phyloP scores from a whole-genome alignment of 2,888 invertebrate genomes.

The Synergus gifuensis region DNA sequence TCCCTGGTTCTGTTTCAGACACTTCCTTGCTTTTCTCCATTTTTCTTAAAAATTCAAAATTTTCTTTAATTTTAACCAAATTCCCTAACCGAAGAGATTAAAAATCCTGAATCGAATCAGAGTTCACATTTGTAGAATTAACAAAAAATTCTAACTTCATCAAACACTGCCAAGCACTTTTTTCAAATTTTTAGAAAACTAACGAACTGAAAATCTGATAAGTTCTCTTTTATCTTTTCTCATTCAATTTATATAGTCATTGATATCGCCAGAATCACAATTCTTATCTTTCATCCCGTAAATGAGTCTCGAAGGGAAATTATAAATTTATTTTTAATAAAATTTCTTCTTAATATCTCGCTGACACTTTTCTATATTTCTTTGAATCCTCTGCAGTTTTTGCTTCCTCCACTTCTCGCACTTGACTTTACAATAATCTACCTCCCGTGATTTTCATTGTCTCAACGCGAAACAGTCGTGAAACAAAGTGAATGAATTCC shows the following conservation, averaged over 20 bases:
- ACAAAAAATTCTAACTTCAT: not conserved
- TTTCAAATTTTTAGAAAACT: not conserved
- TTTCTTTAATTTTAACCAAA: not conserved
- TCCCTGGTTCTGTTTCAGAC: conserved; percentile 44
- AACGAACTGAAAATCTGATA: not conserved
- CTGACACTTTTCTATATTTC: not conserved
- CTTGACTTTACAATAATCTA: conserved; percentile 1
- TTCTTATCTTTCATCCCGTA: not conserved
- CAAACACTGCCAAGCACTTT: not conserved
- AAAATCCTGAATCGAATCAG: not conserved
- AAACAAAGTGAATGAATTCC: conserved; percentile 26
- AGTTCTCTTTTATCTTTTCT: not conserved
- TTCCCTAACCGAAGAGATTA: not conserved
- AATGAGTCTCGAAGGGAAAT: not conserved
- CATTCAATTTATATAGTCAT: not conserved
- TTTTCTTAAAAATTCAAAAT: not conserved
- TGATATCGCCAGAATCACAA: not conserved
- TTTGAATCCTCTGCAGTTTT: not conserved
- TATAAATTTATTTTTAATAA: not conserved
- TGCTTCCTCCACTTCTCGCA: conserved; percentile 5
- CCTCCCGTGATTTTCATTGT: conserved; percentile 33
- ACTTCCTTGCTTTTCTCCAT: conserved; percentile 17
- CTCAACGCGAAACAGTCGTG: conserved; percentile 25
- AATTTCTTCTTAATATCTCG: not conserved
- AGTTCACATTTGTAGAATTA: not conserved